Base-by-base conservation (phyloP, 35 echinoderm and acorn worm species). In the Ptychodera flava region DNA sequence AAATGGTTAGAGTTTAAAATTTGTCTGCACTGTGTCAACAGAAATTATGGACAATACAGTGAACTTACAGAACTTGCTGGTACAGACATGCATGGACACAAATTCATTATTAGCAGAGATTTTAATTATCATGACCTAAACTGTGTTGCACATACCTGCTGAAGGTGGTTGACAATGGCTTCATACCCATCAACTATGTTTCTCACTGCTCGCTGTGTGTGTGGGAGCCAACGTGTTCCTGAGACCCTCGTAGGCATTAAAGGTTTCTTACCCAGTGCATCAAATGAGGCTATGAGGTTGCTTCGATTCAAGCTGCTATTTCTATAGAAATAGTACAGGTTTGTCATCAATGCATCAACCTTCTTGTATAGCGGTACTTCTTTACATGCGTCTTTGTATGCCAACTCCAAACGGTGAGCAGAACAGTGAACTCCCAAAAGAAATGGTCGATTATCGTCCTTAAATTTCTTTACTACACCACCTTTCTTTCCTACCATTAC, bases 291-390 rank as follows among this genome's bases (percentile, higher is more conserved):
- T 33, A 87, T 93, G n/a, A 93, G 79, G 15, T 77, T 35, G 78
- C 92, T 93, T 32, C 92, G 87, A 79, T 93, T 93, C 36, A 86
- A 86, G 0, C 83, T 84, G 52, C 92, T 93, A 78, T 90, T 87
- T 33, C 78, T 35, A 88, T 90, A 93, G 32, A 84, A 93, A 1
- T 77, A 34, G 35, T 93, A 90, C 88, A 93, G 34, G 64, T 87
- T 87, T 0, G 82, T 38, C 28, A 93, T 79, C 0, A 90, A 52
- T 29, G 30, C 78, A 33, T 36, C 82, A 31, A 93, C n/a, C 78
- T 78, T 83, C 0, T 16, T 82, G 29, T 64, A 64, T 64, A 64
- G 45, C 6, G 45, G 45, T 64, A 64, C 45, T 64, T 6, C 6
- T 82, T 85, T 89, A 30, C 89, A 29, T 0, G 87, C 91, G 89